Conservation (phyloP, 2,888 invertebrate species). For the Aricia artaxerxes region DNA sequence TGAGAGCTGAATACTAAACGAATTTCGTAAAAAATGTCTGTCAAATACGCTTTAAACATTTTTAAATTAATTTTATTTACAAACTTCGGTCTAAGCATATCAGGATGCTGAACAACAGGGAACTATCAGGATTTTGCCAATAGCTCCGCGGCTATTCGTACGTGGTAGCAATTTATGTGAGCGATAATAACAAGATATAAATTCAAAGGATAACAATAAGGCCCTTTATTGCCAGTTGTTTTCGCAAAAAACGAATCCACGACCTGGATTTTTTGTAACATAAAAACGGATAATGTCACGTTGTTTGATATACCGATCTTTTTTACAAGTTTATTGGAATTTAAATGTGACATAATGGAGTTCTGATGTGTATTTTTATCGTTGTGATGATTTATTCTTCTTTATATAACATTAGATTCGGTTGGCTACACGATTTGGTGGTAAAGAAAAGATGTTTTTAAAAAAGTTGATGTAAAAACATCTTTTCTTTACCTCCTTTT, state of each 20-base stretch:
- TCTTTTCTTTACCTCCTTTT: no score
- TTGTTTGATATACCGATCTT: constrained; percentile 67
- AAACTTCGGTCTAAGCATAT: background rate
- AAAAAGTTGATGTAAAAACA: no score
- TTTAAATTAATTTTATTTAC: no score
- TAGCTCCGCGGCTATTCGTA: constrained; percentile 53
- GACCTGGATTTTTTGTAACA: constrained; percentile 66
- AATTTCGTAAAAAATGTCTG: no score
- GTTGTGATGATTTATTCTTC: background rate
- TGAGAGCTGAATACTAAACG: no score
- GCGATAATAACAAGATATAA: constrained; percentile 78
- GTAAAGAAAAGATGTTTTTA: no score
- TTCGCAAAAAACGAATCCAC: constrained; percentile 74
- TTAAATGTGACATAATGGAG: constrained; percentile 37
- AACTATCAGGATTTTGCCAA: background rate
- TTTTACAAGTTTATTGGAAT: constrained; percentile 56
- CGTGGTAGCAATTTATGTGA: constrained; percentile 72
- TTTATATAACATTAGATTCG: background rate
- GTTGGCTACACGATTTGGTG: no score
- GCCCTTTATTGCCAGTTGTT: constrained; percentile 77
- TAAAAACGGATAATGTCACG: constrained; percentile 70
- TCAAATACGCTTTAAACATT: background rate
- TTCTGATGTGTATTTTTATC: background rate
- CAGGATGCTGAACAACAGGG: no score
- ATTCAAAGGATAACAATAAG: constrained; percentile 79